These are phyloP conservation scores for Nannospalax galili DNA, from an alignment of 2,113 vertebrate species.

Conservation along the genomic window DNA sequence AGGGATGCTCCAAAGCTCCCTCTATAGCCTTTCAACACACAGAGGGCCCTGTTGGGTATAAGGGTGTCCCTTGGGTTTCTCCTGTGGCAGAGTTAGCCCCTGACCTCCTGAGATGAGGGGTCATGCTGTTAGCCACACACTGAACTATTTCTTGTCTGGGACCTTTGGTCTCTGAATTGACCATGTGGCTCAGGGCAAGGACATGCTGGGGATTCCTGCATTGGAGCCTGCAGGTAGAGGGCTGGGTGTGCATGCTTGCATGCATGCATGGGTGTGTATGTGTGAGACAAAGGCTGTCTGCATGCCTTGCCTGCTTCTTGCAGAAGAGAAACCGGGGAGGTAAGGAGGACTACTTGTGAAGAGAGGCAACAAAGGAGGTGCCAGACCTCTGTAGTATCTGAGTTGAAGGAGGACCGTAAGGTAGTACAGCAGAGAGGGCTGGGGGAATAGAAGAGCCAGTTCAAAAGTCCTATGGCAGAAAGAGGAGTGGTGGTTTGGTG, in stretches of 20 bases:
- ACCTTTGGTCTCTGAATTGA: accelerated
- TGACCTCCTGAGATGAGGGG: background rate
- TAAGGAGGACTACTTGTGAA: background rate
- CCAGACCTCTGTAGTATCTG: background rate
- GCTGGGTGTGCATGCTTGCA: too few relatives aligned
- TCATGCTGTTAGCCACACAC: background rate
- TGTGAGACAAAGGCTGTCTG: background rate
- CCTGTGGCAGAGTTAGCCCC: too few relatives aligned
- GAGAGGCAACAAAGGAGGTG: background rate
- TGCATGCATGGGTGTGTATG: too few relatives aligned
- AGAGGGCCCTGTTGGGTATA: background rate
- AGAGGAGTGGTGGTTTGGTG: background rate
- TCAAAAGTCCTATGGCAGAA: conserved; percentile 15
- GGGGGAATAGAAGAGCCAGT: background rate
- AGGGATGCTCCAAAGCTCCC: background rate
- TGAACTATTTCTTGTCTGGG: background rate
- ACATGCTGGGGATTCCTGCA: background rate
- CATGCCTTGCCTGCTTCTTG: accelerated
- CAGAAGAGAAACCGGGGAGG: background rate
- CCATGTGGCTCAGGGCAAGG: background rate
- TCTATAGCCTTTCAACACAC: background rate
- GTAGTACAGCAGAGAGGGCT: background rate
- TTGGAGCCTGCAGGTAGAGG: accelerated
- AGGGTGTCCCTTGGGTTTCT: background rate
- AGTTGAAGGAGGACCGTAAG: background rate